These are phyloP conservation scores for Dysdera silvatica DNA, from an alignment of 1,140 invertebrate genomes.

Conservation along the genomic window DNA sequence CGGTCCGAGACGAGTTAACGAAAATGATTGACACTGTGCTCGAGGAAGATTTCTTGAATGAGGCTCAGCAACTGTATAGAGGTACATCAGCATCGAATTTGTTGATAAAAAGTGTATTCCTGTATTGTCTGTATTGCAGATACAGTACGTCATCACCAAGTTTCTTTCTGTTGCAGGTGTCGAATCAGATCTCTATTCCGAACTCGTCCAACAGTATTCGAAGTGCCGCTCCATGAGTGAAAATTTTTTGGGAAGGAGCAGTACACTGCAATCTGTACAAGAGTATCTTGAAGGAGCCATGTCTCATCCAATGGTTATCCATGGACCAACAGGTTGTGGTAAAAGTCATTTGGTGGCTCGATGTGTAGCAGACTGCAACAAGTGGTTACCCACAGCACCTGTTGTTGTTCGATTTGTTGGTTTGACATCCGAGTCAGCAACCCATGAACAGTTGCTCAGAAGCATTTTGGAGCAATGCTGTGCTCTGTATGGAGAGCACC, in stretches of 20 bases:
- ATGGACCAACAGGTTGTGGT: conserved; percentile 67
- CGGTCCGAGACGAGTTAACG: conserved; percentile 36
- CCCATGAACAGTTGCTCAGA: conserved; percentile 55
- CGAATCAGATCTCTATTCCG: conserved; percentile 16
- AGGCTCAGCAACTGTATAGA: conserved; percentile 28
- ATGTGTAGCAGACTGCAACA: conserved; percentile 55
- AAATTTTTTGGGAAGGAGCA: conserved; percentile 41
- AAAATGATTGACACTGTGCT: conserved; percentile 54
- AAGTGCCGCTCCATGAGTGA: conserved; percentile 37
- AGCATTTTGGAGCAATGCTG: conserved; percentile 60
- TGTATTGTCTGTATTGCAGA: not conserved
- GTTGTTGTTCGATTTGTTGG: conserved; percentile 52
- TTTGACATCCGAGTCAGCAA: conserved; percentile 58
- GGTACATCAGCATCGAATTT: conserved; percentile 45
- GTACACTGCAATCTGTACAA: conserved; percentile 40
- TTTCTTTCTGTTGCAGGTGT: conserved; percentile 16
- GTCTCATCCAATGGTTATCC: conserved; percentile 58
- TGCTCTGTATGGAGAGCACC: conserved; percentile 46
- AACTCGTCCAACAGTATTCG: conserved; percentile 25
- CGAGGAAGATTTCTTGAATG: conserved; percentile 46
- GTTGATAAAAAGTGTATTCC: no score
- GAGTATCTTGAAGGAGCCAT: conserved; percentile 56
- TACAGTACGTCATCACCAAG: not conserved
- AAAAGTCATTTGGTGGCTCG: conserved; percentile 68
- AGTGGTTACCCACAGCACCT: conserved; percentile 58